Base-by-base conservation (phyloP, 2,888 invertebrate genomes). In the Acheta domesticus region DNA sequence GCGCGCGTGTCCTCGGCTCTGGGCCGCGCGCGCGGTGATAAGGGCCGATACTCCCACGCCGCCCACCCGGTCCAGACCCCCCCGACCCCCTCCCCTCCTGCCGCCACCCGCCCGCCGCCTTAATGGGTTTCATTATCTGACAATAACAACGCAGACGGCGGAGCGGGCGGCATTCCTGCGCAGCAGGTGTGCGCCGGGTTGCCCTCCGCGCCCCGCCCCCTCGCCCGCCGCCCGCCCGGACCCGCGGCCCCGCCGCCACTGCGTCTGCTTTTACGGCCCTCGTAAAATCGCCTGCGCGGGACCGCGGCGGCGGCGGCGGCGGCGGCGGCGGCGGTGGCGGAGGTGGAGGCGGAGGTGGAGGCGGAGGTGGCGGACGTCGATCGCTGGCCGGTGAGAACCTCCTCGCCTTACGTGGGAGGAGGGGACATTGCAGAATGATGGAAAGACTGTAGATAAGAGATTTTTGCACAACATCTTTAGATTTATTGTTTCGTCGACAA, bases 91-190 rank as follows among this genome's bases (percentile, higher is more conserved):
- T 36, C 3, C 36, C 36, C 36, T 23, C 23, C 23, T 23, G 23
- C 23, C 23, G 1, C 23, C 36, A 4, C 4, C 36, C 36, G 62
- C 62, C 62, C 62, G 16, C 62, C 62, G 62, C 62, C 16, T 36
- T 62, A 62, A 62, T 62, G 62, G 62, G 62, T 62, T 62, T 62
- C 62, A 62, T 62, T 62, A 62, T 62, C 62, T 62, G 62, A 62
- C 62, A 62, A 62, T 62, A 62, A 62, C 62, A 62, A n/a, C 62
- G 62, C 62, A 36, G 36, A 36, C 36, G 36, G 36, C 36, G 36
- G 36, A 36, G 62, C 62, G 62, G 62, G 16, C 16, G 16, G 62
- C 62, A 62, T 62, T 62, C 62, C 62, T 19, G 62, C 62, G 62
- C 62, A n/a, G 62, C 62, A 62, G 62, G 62, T 62, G 62, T 62